phyloP scores from a whole-genome alignment of 2,888 invertebrate genomes.

The Xanthia icteritia region DNA sequence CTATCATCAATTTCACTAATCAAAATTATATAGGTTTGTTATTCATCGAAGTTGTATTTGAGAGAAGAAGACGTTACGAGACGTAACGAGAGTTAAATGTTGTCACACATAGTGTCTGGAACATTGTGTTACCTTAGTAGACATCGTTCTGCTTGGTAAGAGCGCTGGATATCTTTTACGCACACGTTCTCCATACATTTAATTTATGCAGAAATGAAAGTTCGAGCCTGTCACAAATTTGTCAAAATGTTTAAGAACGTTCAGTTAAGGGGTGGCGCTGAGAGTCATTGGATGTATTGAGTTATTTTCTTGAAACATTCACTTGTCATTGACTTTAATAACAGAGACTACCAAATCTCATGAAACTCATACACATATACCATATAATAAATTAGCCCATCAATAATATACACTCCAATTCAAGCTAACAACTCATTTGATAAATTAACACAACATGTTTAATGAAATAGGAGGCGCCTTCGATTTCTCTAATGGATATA shows the following conservation, averaged over 20 bases:
- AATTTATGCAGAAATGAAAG: too few relatives aligned
- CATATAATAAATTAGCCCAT: slow-evolving; percentile 31
- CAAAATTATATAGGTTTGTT: not conserved
- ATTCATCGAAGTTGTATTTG: not conserved
- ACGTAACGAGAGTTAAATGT: too few relatives aligned
- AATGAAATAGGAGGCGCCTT: slow-evolving; percentile 30
- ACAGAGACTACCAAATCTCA: slow-evolving; percentile 10
- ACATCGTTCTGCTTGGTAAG: too few relatives aligned
- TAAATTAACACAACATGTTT: slow-evolving; percentile 43
- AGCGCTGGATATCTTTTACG: too few relatives aligned
- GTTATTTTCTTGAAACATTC: not conserved
- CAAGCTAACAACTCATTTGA: slow-evolving; percentile 44
- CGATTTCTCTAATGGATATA: slow-evolving; percentile 64
- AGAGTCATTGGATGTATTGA: too few relatives aligned
- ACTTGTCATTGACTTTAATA: not conserved
- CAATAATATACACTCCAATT: slow-evolving; percentile 36
- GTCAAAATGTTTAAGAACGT: too few relatives aligned
- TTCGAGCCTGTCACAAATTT: too few relatives aligned
- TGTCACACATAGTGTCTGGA: too few relatives aligned
- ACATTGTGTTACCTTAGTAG: too few relatives aligned
- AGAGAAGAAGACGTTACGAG: not conserved
- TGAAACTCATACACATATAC: not conserved
- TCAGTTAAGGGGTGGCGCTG: too few relatives aligned
- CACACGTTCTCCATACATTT: too few relatives aligned
- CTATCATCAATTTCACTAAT: not conserved